Evolutionary conservation across 2,797 vertebrate species (phyloP), one percentile per base, ranked within the genome.

Genomic region (Epinephelus coioides): DNA sequence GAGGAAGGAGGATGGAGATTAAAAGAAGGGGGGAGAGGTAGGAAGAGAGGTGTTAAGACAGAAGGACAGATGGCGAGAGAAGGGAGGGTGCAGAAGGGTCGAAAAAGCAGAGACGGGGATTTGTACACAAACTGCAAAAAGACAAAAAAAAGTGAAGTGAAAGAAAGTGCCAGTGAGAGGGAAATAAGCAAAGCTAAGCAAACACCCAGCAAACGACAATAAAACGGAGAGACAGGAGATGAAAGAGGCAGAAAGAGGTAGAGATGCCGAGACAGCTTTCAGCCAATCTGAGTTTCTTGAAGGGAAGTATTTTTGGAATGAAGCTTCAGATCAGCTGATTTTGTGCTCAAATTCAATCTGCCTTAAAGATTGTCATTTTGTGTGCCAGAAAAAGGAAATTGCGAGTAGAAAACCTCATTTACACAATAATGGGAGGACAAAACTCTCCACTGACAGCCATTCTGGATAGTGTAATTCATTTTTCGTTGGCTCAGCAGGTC

Each of bases 291-390:
- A 66, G 21, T 79, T 81, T 76, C 61, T 53, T 67, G 18, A 64
- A 27, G 47, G 30, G 59, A 19, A 8, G 23, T 79, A 66, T 76
- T 83, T 86, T 78, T 72, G 61, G 73, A 81, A 44, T 40, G 25
- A 68, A 62, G 56, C 53, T 14, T 76, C 61, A 70, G 65, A 70
- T 60, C 17, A 65, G 75, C 60, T 47, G 51, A 50, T 69, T 74
- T 60, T 55, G 9, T 55, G 51, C 21, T 78, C 54, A 61, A 13
- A 79, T 59, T 74, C 50, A 53, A 38, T 56, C 53, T 55, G 46
- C 53, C 34, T 79, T 49, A 44, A 44, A n/a, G 66, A 49, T 43
- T 72, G 55, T 43, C 23, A 12, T 19, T 54, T 65, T 73, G 15
- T 10, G 13, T 23, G 59, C 61, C 43, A 14, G n/a, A 50, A 47